These are phyloP conservation scores for Channa striata DNA, from an alignment of 2,797 vertebrate species.

Conservation along the genomic window DNA sequence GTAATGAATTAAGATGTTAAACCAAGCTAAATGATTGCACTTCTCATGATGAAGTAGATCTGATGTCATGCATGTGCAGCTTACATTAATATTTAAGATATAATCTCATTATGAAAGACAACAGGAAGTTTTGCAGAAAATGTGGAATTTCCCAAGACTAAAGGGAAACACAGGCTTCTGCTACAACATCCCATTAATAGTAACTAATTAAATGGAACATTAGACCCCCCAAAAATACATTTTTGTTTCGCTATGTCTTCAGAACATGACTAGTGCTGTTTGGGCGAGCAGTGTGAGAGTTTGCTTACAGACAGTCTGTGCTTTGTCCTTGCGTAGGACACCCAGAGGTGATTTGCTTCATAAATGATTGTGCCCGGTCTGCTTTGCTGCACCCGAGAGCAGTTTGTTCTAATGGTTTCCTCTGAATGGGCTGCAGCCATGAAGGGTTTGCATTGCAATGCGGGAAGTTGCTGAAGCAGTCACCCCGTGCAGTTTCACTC, in stretches of 20 bases:
- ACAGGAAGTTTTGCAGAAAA: constrained; percentile 19
- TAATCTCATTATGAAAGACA: not conserved
- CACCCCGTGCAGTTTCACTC: constrained; percentile 76
- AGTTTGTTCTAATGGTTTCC: constrained; percentile 87
- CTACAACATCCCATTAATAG: constrained; percentile 45
- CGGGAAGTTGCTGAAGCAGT: constrained; percentile 79
- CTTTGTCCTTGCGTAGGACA: constrained; percentile 83
- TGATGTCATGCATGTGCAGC: not conserved
- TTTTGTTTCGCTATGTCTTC: constrained; percentile 5
- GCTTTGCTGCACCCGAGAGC: constrained; percentile 83
- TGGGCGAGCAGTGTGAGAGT: constrained; percentile 11
- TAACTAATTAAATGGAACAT: constrained; percentile 20
- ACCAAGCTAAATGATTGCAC: not conserved
- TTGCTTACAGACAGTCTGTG: constrained; percentile 31
- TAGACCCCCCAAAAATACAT: not conserved
- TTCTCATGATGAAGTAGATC: not conserved
- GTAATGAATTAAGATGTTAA: not conserved
- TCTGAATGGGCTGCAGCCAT: constrained; percentile 75
- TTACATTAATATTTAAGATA: not conserved
- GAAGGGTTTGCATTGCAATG: constrained; percentile 66
- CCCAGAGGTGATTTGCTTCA: constrained; percentile 78
- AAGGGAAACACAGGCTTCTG: constrained; percentile 61
- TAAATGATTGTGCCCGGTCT: constrained; percentile 78
- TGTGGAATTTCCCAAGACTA: constrained; percentile 40
- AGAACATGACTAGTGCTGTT: not conserved